These are phyloP conservation scores for Hippopotamyrus pictus DNA, from an alignment of 2,797 vertebrate genomes.

Conservation along the genomic window DNA sequence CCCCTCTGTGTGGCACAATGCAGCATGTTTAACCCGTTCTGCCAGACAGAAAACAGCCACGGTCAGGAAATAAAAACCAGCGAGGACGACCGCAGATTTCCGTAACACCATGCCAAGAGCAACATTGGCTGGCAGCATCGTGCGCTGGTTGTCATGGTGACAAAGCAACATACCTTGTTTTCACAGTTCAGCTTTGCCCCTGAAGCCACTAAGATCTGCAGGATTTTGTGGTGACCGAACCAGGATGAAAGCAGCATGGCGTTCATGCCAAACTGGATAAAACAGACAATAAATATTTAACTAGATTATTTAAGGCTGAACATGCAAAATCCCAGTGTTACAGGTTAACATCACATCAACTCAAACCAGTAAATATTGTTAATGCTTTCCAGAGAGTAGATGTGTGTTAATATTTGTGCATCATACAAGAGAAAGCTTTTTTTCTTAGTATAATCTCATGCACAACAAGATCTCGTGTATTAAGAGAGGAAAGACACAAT, in stretches of 20 bases:
- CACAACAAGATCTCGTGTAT: background rate
- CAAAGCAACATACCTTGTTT: conserved; percentile 68
- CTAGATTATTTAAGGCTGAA: background rate
- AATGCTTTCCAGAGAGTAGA: background rate
- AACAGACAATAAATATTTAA: conserved; percentile 11
- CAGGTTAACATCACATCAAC: background rate
- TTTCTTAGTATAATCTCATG: background rate
- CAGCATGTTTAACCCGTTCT: conserved; percentile 74
- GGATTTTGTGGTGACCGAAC: conserved; percentile 77
- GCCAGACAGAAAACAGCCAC: conserved; percentile 20
- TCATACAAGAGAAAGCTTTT: background rate
- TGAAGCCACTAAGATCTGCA: conserved; percentile 76
- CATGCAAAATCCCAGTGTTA: background rate
- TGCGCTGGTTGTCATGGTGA: background rate
- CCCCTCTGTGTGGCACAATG: conserved; percentile 81
- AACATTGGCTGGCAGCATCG: background rate
- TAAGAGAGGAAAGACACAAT: conserved; percentile 1
- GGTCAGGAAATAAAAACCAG: background rate
- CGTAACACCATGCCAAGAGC: background rate
- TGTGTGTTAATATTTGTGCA: background rate
- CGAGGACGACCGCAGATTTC: background rate
- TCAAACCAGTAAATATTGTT: background rate
- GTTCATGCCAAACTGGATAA: conserved; percentile 83
- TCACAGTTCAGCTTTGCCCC: conserved; percentile 74
- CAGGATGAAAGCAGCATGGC: conserved; percentile 79